Evolutionary conservation across 2,797 vertebrate genomes (phyloP), one percentile per base, ranked within the genome.

Genomic region (Rhinogobio ventralis): DNA sequence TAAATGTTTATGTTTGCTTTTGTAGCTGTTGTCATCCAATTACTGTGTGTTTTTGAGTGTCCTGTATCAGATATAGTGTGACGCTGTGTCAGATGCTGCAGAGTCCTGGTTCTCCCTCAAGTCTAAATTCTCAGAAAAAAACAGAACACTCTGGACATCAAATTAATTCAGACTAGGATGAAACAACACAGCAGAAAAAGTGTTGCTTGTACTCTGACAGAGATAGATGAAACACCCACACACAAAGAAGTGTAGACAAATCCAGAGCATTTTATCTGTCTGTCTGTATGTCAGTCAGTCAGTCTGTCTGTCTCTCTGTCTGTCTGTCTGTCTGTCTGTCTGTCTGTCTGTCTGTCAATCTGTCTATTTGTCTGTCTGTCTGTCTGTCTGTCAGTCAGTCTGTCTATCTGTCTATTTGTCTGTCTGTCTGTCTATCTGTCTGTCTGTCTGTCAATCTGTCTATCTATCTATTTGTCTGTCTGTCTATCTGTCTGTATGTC

Each of bases 141-240:
- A 72, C 39, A 64, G 55, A 86, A 87, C 36, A 75, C 83, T 42
- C 69, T 88, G 84, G 78, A 49, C 67, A 73, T 85, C 87, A 86
- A 82, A 86, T 90, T 89, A 77, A 86, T 85, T 81, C 20, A 85
- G 36, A 80, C 85, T 84, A 68, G 80, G 51, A 76, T 67, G 67
- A 79, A 80, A 68, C 60, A 82, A 71, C 76, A 53, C 28, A 73
- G 20, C 25, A 76, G 10, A 49, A 75, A 23, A 64, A 66, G 20
- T n/a, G 5, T 28, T 46, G 64, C n/a, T 66, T 69, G 25, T 53
- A 55, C 33, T 73, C 69, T 55, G 42, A 45, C 46, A 64, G 39
- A 53, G 45, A 64, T 15, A 20, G 55, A 81, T 7, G 17, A 39
- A 76, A 76, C n/a, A 51, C 2, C 46, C 46, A 76, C 73, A 66